Base-by-base conservation (phyloP, 2,113 vertebrate genomes). In the Heteronetta atricapilla region DNA sequence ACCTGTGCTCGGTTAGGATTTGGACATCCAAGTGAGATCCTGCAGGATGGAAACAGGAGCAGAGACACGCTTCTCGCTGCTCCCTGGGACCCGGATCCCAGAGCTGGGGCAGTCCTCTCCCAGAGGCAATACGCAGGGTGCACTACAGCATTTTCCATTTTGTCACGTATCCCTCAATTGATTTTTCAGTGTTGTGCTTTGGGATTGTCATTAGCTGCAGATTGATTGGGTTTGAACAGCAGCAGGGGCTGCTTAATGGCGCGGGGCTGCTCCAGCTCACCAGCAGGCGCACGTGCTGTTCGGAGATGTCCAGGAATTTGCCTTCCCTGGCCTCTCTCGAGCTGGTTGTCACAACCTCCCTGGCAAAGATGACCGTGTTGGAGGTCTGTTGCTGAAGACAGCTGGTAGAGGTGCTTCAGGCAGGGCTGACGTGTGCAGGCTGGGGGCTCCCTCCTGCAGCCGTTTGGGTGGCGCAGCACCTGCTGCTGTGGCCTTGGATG, bases 71-170 rank as follows among this genome's bases (percentile, higher is more conserved):
- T 28, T 1, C 13, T 13, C 28, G 33, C 63, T 58, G 69, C 52
- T 86, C 33, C 2, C 46, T 25, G 42, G 12, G 55, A 10, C 55
- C 42, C 13, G 0, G 34, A 21, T 75, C 62, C 16, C 33, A 26
- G 20, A 31, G 79, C 86, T 85, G 86, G 36, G 72, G 46, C 81
- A 56, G 52, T 21, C 82, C 91, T 52, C 40, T 42, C 63, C 79
- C 81, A 20, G 8, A 56, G 60, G 82, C 59, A 81, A 55, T 84
- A 58, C 23, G 74, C 90, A 94, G 89, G 75, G 82, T 29, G 63
- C 86, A 33, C 82, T 59, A 5, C 19, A 55, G 77, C 76, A 91
- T 90, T 98, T 98, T 97, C 97, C 94, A 94, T 94, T 93, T 88
- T 96, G 94, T 97, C 96, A 81, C 76, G 31, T 64, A 42, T 87